Evolutionary conservation across 2,888 invertebrate genomes (phyloP), one percentile per base, ranked within the genome.

Genomic region (Melikaiella ostensackeni): DNA sequence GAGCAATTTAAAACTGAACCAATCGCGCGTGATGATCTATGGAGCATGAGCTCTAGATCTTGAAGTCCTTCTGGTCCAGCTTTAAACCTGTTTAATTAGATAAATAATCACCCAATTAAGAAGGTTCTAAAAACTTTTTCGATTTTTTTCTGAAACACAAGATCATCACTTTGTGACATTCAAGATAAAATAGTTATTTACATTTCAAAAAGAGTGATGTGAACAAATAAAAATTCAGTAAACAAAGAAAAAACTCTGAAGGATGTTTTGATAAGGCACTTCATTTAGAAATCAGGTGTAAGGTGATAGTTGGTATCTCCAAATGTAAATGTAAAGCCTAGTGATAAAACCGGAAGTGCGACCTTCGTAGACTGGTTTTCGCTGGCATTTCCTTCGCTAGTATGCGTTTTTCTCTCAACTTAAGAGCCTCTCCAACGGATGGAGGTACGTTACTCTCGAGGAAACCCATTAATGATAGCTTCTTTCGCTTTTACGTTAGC

Each of bases 291-390:
- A 46, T 27, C 46, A 66, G 46, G 46, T 27, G 66, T 66, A 66
- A 66, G 42, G 42, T 50, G 50, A 50, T n/a, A 33, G 16, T 59
- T 13, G 21, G n/a, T 70, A 70, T 50, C 50, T 50, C 30, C n/a
- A 50, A 66, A 70, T 33, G 70, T 30, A 70, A 55, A 55, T 70
- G 24, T 24, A 70, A 59, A 59, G 27, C 77, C 78, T 77, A 77
- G 77, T 74, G 80, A 79, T 73, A 79, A 79, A 79, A 80, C 79
- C 80, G 80, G 76, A 77, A 80, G 76, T 80, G 75, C 79, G 80
- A 80, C 80, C 80, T 81, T 81, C 80, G 76, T 62, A 76, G 79
- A 77, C 81, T 77, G 62, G 81, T 81, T 80, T 80, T 80, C 79
- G 75, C 77, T 77, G 75, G 70, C 55, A 81, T 77, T 81, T 77